Evolutionary conservation across 2,797 vertebrate species (phyloP).

Genomic region (Spondyliosoma cantharus): DNA sequence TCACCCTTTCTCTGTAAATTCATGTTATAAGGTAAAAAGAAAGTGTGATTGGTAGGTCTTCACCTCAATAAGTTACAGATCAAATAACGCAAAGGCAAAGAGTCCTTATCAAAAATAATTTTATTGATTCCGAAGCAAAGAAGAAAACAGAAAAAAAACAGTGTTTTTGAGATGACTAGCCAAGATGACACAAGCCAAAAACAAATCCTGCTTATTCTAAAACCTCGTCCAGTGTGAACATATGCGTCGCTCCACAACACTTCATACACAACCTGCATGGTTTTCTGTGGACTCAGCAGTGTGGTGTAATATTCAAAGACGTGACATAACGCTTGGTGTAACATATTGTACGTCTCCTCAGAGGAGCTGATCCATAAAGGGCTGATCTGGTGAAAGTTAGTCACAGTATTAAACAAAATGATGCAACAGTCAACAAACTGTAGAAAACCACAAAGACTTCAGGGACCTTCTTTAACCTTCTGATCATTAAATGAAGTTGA

Average conservation of each 20-base stretch:
- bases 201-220: conserved; percentile 67
- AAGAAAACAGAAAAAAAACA: conserved; percentile 49
- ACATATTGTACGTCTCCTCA: conserved; percentile 11
- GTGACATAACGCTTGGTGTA: conserved; percentile 26
- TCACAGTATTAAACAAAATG: conserved; percentile 35
- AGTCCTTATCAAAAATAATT: conserved; percentile 81
- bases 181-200: conserved; percentile 52
- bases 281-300: conserved; percentile 49
- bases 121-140: conserved; percentile 76
- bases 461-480: neutral
- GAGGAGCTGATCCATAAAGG: conserved; percentile 13
- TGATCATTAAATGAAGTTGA: conserved; percentile 6
- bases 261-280: conserved; percentile 39
- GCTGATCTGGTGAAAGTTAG: conserved; percentile 16
- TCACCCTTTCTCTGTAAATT: neutral
- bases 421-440: neutral
- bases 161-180: conserved; percentile 46
- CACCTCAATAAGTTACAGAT: neutral
- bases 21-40: neutral
- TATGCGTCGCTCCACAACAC: conserved; percentile 48
- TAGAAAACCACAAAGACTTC: neutral
- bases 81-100: neutral
- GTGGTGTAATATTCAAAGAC: conserved; percentile 61
- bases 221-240: conserved; percentile 68
- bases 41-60: neutral